Evolutionary conservation across 2,113 vertebrate species (phyloP).

Genomic region (Astatotilapia flaviijosephi): DNA sequence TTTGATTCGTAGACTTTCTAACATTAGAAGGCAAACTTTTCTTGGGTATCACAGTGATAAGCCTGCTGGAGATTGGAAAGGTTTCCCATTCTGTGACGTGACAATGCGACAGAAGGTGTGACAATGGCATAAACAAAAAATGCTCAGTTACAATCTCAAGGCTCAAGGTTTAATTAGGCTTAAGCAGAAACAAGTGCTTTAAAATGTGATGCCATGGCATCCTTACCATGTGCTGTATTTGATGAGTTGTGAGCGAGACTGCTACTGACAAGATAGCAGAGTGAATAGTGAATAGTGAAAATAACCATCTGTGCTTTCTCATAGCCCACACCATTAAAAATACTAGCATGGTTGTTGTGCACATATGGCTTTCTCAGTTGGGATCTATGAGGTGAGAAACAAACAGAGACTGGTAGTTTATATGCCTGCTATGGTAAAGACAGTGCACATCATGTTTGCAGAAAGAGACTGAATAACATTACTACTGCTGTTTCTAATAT

Average conservation of each 20-base stretch:
- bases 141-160: not conserved
- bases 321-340: not conserved
- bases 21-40: not conserved
- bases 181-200: not conserved
- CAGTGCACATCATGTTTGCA: not conserved
- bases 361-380: conserved; percentile 3
- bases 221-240: not conserved
- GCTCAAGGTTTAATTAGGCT: not conserved
- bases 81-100: not conserved
- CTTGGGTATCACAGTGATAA: not conserved
- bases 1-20: not conserved
- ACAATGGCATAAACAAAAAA: not conserved
- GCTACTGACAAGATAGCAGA: not conserved
- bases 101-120: not conserved
- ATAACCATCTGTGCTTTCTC: not conserved
- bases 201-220: not conserved
- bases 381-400: not conserved
- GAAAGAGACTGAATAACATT: not conserved
- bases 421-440: not conserved
- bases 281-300: not conserved
- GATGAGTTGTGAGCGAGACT: not conserved
- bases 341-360: not conserved
- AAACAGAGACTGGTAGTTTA: not conserved
- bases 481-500: not conserved
- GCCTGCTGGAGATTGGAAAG: not conserved